Percentiles rank a stretch among this genome's conserved stretches.
phyloP scores from a whole-genome alignment of 2,113 vertebrate genomes.

The Microcebus tavaratra region DNA sequence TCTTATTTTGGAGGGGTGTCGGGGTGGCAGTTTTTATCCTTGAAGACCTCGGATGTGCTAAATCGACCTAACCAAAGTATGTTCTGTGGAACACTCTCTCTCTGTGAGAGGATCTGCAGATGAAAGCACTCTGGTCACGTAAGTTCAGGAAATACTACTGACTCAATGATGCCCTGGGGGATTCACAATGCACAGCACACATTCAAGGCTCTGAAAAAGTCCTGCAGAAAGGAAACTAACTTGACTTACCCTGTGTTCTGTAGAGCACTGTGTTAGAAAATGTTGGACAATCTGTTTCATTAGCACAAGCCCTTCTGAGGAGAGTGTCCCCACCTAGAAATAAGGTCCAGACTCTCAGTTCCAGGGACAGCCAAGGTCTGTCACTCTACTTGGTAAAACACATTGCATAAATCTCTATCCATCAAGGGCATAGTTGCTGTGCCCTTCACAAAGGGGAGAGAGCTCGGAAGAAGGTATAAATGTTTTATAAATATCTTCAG shows the following conservation, averaged over 20 bases:
- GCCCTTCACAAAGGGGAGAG: not conserved
- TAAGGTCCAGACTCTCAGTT: not conserved
- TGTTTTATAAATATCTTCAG: not conserved
- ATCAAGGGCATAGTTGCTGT: not conserved
- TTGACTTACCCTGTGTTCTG: not conserved
- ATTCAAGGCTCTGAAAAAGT: slow-evolving; percentile 15
- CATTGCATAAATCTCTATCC: not conserved
- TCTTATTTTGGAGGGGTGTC: not conserved
- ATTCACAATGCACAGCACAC: not conserved
- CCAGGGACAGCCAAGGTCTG: not conserved
- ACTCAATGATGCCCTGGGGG: not conserved
- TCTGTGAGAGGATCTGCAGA: not conserved
- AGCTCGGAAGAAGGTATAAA: not conserved
- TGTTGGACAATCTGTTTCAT: not conserved
- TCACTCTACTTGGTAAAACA: not conserved
- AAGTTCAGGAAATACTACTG: not conserved
- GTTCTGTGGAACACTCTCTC: not conserved
- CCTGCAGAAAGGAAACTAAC: not conserved
- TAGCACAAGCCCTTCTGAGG: not conserved
- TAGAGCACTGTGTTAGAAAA: not conserved
- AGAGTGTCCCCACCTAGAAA: not conserved
- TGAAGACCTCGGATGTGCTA: not conserved
- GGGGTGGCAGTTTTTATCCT: not conserved
- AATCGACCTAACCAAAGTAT: not conserved
- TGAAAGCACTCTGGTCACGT: not conserved